Conservation (phyloP, 2,113 vertebrate species). For the Panthera leo region DNA sequence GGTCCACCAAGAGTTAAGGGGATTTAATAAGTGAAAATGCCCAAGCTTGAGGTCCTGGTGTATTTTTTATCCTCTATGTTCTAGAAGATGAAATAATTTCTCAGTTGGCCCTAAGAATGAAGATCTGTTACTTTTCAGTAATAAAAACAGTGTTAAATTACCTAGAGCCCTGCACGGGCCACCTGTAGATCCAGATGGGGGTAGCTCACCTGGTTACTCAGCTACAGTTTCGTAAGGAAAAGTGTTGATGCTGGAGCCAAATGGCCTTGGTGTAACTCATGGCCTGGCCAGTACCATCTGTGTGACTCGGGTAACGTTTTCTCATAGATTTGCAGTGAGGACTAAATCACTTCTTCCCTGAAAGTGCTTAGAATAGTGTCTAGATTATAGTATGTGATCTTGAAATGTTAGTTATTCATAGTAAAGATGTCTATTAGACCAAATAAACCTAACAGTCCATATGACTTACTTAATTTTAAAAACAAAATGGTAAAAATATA, state of each 20-base stretch:
- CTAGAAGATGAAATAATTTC: background rate
- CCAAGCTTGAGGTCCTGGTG: background rate
- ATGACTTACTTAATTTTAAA: conserved; percentile 10
- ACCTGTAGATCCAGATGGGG: background rate
- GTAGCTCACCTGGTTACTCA: background rate
- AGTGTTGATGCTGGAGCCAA: background rate
- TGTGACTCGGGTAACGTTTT: background rate
- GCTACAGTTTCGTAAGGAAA: background rate
- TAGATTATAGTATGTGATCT: background rate
- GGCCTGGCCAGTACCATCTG: background rate
- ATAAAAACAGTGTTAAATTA: background rate
- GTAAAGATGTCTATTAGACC: background rate
- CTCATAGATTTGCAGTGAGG: background rate
- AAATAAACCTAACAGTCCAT: background rate
- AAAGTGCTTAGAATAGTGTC: background rate
- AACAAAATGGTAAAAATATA: background rate
- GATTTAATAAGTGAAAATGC: background rate
- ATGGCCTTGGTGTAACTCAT: background rate
- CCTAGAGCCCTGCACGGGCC: background rate
- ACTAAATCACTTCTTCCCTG: background rate
- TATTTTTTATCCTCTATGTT: background rate
- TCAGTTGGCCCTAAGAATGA: background rate
- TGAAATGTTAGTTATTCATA: background rate
- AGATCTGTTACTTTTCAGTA: background rate
- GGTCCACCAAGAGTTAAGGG: background rate